Evolutionary conservation across 1,140 invertebrate genomes (phyloP).

Genomic region (Drosophila insularis): DNA sequence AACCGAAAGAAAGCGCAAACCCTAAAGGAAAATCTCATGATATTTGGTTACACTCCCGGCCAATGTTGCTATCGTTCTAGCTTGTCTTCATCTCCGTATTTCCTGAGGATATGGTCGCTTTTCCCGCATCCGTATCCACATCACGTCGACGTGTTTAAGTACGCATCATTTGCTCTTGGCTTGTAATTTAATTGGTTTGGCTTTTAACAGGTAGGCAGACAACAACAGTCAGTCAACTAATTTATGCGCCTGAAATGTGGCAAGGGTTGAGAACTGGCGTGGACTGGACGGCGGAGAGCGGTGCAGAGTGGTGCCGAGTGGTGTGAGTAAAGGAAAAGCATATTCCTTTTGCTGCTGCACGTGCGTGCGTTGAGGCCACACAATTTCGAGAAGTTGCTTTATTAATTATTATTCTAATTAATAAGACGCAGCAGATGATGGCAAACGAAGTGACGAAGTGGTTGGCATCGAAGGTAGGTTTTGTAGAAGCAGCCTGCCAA

Average conservation of each 20-base stretch:
- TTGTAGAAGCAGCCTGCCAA: slow-evolving; percentile 49
- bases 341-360: slow-evolving; percentile 44
- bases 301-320: slow-evolving; percentile 17
- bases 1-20: slow-evolving; percentile 7
- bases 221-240: slow-evolving; percentile 64
- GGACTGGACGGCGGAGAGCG: slow-evolving; percentile 18
- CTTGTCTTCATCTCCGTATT: not conserved
- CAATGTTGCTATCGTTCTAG: too few relatives aligned
- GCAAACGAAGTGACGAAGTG: slow-evolving; percentile 5
- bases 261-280: slow-evolving; percentile 20
- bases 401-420: slow-evolving; percentile 82
- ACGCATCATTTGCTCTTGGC: slow-evolving; percentile 76
- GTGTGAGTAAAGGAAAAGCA: not conserved
- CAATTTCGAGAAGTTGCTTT: slow-evolving; percentile 65
- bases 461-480: not conserved
- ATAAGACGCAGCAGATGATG: slow-evolving; percentile 60
- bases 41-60: slow-evolving; percentile 55
- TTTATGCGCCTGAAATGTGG: slow-evolving; percentile 52
- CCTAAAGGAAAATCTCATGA: slow-evolving; percentile 31
- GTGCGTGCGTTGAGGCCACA: slow-evolving; percentile 54
- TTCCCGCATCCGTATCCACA: slow-evolving; percentile 41
- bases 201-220: slow-evolving; percentile 43
- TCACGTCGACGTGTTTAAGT: slow-evolving; percentile 79
- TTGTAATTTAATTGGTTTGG: slow-evolving; percentile 79
- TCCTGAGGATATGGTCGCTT: not conserved